Evolutionary conservation across 2,797 vertebrate genomes (phyloP).

Genomic region (Gadopsis bispinosus): DNA sequence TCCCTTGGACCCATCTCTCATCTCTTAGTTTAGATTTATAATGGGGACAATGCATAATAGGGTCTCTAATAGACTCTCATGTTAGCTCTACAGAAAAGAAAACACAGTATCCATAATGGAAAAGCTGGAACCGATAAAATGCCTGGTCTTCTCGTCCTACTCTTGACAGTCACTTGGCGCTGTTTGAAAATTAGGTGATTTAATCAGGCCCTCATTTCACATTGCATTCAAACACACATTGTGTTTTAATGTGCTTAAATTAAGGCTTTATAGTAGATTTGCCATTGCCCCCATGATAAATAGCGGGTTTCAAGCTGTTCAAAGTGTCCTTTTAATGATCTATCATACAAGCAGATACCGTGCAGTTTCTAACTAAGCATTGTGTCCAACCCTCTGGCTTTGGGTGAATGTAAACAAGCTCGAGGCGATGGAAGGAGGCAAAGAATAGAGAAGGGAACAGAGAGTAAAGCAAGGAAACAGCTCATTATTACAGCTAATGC

Average conservation of each 20-base stretch:
- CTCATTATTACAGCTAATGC: constrained; percentile 76
- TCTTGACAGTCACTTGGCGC: constrained; percentile 25
- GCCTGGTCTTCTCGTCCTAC: not conserved
- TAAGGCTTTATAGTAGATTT: constrained; percentile 40
- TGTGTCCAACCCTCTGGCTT: constrained; percentile 18
- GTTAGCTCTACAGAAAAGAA: constrained; percentile 27
- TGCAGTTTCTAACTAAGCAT: constrained; percentile 15
- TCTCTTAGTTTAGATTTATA: constrained; percentile 49
- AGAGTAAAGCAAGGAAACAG: constrained; percentile 56
- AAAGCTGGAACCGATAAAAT: constrained; percentile 44
- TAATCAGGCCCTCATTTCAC: constrained; percentile 53
- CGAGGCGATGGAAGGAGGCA: constrained; percentile 7
- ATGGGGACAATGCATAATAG: constrained; percentile 26
- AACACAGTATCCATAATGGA: constrained; percentile 30
- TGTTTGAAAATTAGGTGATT: constrained; percentile 49
- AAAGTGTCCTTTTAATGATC: constrained; percentile 40
- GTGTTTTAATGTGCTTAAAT: constrained; percentile 61
- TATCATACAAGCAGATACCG: constrained; percentile 41
- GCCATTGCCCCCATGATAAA: constrained; percentile 35
- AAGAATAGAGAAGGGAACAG: constrained; percentile 24
- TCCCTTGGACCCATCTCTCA: constrained; percentile 35
- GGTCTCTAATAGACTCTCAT: constrained; percentile 43
- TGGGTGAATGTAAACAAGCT: constrained; percentile 46
- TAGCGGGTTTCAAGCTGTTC: constrained; percentile 25
- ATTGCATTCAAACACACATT: constrained; percentile 44